phyloP scores from a whole-genome alignment of 2,888 invertebrate species.

The Taphrorychus bicolor region DNA sequence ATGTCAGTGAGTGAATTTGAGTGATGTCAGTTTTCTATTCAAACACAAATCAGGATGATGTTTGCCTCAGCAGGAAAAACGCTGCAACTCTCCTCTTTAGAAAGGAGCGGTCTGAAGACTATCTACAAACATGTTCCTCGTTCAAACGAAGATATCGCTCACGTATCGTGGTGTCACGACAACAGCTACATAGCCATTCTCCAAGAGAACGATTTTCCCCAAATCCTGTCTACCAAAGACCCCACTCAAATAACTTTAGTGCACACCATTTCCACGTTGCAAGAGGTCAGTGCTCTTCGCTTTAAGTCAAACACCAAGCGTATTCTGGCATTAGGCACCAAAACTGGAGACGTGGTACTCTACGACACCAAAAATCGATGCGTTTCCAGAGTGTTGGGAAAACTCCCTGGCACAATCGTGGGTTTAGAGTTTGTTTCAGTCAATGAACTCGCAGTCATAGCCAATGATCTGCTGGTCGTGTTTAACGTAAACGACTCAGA shows the following conservation, averaged over 20 bases:
- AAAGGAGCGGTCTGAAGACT: conserved; percentile 43
- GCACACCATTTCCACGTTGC: conserved; percentile 50
- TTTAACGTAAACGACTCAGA: conserved; percentile 1
- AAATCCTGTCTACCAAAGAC: conserved; percentile 52
- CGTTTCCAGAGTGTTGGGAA: conserved; percentile 9
- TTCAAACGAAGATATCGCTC: conserved; percentile 41
- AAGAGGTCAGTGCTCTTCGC: conserved; percentile 46
- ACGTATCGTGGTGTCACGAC: conserved; percentile 54
- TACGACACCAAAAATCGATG: conserved; percentile 52
- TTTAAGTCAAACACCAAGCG: conserved; percentile 54
- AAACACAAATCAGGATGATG: no score
- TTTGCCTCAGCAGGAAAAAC: conserved; percentile 47
- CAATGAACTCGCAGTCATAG: conserved; percentile 45
- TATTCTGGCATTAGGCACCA: conserved; percentile 51
- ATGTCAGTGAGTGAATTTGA: neutral
- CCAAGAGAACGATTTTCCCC: conserved; percentile 49
- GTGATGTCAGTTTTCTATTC: no score
- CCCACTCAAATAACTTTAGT: conserved; percentile 48
- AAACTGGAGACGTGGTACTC: conserved; percentile 49
- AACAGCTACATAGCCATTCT: conserved; percentile 53
- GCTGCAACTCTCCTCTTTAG: conserved; percentile 49
- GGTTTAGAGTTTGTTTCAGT: conserved; percentile 11
- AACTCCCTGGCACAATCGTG: conserved; percentile 11
- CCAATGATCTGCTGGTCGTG: conserved; percentile 33
- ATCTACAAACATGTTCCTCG: conserved; percentile 44